phyloP scores from a whole-genome alignment of 2,113 vertebrate genomes.

The Tretioscincus oriximinensis region DNA sequence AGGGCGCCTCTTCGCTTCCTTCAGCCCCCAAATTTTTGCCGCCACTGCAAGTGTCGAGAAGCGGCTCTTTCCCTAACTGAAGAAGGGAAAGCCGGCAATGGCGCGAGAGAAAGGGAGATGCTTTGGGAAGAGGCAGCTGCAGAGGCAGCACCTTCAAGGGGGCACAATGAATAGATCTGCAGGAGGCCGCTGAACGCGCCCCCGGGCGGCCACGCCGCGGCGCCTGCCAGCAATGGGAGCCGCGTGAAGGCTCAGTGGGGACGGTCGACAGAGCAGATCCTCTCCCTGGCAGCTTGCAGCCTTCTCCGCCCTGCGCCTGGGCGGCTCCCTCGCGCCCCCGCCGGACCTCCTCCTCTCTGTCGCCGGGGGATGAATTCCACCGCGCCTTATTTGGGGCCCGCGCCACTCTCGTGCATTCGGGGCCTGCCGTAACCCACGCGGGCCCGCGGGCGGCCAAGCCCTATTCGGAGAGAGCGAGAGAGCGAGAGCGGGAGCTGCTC shows the following conservation, averaged over 20 bases:
- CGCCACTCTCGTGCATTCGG: too few relatives aligned
- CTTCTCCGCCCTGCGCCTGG: not conserved
- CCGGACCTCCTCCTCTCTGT: too few relatives aligned
- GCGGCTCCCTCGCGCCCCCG: not conserved
- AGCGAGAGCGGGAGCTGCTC: too few relatives aligned
- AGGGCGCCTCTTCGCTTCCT: not conserved
- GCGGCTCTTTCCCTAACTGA: not conserved
- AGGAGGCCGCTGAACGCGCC: not conserved
- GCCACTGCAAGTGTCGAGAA: not conserved
- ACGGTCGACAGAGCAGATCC: not conserved
- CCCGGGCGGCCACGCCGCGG: too few relatives aligned
- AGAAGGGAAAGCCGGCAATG: not conserved
- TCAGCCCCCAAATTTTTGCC: not conserved
- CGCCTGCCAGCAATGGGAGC: too few relatives aligned
- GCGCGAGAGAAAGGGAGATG: too few relatives aligned
- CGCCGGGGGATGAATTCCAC: too few relatives aligned
- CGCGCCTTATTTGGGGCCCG: not conserved
- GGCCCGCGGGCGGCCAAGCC: not conserved
- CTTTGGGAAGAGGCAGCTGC: too few relatives aligned
- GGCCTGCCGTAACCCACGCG: too few relatives aligned
- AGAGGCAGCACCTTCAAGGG: not conserved
- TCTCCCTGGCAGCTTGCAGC: not conserved
- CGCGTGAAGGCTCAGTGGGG: not conserved
- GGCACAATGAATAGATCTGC: too few relatives aligned
- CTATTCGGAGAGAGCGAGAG: too few relatives aligned